Percentiles rank a stretch among this genome's conserved stretches.
Evolutionary conservation across 2,797 vertebrate genomes (phyloP).

Genomic region (Microctenopoma lineatum): DNA sequence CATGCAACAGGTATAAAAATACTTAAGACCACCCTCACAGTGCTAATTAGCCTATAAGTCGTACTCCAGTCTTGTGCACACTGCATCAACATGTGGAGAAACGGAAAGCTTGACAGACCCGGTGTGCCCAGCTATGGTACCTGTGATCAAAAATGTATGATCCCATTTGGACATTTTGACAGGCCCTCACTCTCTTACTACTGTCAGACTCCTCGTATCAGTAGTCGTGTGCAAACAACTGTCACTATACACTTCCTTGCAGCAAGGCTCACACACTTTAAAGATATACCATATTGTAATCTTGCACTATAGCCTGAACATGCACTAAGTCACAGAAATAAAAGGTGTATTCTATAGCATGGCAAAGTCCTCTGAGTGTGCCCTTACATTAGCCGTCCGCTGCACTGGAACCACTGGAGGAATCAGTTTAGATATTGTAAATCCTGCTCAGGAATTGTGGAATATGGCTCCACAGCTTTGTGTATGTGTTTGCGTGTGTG

Average conservation of each 20-base stretch:
- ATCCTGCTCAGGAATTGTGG: conserved; percentile 41
- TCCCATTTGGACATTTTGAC: conserved; percentile 25
- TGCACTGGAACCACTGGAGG: conserved; percentile 47
- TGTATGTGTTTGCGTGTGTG: conserved; percentile 20
- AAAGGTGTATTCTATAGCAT: conserved; percentile 87
- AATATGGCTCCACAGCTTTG: conserved; percentile 41
- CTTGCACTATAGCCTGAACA: conserved; percentile 78
- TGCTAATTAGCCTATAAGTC: background rate
- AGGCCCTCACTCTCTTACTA: conserved; percentile 6
- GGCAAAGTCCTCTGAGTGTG: conserved; percentile 79
- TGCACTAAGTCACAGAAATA: conserved; percentile 88
- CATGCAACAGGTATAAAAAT: background rate
- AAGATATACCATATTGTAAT: conserved; percentile 61
- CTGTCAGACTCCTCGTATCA: background rate
- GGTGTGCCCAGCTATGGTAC: background rate
- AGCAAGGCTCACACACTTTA: conserved; percentile 48
- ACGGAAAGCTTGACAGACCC: conserved; percentile 9
- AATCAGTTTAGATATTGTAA: conserved; percentile 38
- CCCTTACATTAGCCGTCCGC: conserved; percentile 52
- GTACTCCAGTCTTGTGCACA: background rate
- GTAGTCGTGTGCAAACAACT: conserved; percentile 19
- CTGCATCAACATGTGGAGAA: background rate
- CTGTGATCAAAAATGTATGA: conserved; percentile 3
- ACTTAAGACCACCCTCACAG: background rate
- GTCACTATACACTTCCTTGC: conserved; percentile 47